Evolutionary conservation across 2,797 vertebrate genomes (phyloP).

Genomic region (Myotis myotis): DNA sequence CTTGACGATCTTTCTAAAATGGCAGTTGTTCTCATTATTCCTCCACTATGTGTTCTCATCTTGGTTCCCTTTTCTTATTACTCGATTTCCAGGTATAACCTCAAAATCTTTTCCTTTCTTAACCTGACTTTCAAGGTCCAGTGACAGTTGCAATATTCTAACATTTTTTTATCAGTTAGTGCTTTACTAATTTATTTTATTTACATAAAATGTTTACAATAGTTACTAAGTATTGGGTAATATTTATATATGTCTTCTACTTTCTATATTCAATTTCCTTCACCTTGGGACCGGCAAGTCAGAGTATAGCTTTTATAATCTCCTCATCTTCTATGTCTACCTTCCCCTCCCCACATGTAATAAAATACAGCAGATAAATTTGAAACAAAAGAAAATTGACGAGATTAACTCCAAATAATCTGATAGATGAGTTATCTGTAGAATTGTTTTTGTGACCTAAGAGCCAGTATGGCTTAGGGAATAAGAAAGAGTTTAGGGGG

Average conservation of each 20-base stretch:
- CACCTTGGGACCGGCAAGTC: neutral
- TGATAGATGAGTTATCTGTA: neutral
- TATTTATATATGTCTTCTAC: neutral
- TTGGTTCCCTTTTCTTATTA: slow-evolving; percentile 20
- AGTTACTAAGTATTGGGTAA: neutral
- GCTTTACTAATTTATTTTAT: slow-evolving; percentile 28
- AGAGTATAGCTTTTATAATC: neutral
- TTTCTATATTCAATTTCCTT: slow-evolving; percentile 15
- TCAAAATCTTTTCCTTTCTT: slow-evolving; percentile 35
- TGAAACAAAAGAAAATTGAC: slow-evolving; percentile 11
- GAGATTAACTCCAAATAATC: neutral
- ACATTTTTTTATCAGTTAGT: neutral
- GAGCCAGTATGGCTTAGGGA: neutral
- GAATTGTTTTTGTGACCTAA: slow-evolving; percentile 25
- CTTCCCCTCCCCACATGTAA: neutral
- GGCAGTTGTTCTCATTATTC: neutral
- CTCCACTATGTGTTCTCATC: neutral
- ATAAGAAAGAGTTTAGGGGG: neutral
- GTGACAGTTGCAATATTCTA: neutral
- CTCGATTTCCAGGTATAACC: neutral
- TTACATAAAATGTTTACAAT: slow-evolving; percentile 27
- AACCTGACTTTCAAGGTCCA: slow-evolving; percentile 10
- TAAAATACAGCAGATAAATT: slow-evolving; percentile 31
- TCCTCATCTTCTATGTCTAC: neutral
- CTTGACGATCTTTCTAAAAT: slow-evolving; percentile 13